Evolutionary conservation across 2,888 invertebrate genomes (phyloP), one percentile per base, ranked within the genome.

Genomic region (Trissolcus japonicus): DNA sequence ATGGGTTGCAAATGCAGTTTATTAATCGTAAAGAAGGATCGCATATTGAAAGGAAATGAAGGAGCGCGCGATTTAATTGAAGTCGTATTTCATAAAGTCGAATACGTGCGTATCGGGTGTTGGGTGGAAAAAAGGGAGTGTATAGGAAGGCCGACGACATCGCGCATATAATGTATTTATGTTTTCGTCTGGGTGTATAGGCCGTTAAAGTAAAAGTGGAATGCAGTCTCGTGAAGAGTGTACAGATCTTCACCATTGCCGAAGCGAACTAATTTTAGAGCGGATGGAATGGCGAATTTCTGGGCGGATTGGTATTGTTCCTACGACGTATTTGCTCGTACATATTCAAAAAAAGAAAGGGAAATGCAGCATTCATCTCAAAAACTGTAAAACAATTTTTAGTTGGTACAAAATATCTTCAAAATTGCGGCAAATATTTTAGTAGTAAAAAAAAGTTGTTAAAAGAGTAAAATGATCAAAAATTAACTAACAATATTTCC

Each of bases 181-280:
- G 76, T 76, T 76, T 71, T 76, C 71, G 71, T 76, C 69, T 76
- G 66, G 60, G 43, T 55, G 51, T 66, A 71, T 71, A 71, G 55
- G 65, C 53, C 62, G 71, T 72, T 72, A 40, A 67, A 76, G 69
- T 66, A 76, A 76, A 72, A 72, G 71, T 67, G 76, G 76, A 76
- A 76, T 76, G 72, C 72, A 72, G 76, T 40, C 48, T 59, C 40
- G 56, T 13, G 72, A 62, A 72, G 76, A 71, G 62, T 40, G 76
- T 59, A 67, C 66, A 57, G 62, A 62, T 62, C 66, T 63, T 76
- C 66, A 16, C 67, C 76, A 76, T 76, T 48, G 67, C 21, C 48
- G 35, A 60, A 57, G 62, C 57, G 46, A 11, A 76, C 76, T 76
- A 76, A 76, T 67, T 76, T 76, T 76, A 76, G 71, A 55, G 54